Evolutionary conservation across 2,113 vertebrate genomes (phyloP).

Genomic region (Capreolus pygargus): DNA sequence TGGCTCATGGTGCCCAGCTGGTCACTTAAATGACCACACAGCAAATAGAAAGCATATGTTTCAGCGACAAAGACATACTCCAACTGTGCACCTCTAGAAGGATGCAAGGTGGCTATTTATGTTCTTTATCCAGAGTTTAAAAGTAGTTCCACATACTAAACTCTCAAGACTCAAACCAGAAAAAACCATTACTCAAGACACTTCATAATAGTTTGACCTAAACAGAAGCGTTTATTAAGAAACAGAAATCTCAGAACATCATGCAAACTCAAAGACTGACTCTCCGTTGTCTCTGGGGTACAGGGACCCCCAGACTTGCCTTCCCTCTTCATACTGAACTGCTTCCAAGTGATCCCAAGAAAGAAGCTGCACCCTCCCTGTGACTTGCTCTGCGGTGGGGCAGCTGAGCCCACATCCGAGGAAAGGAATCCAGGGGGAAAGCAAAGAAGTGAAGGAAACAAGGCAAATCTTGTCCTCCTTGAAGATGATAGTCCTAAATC

Average conservation of each 20-base stretch:
- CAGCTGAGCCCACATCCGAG: background rate
- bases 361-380: background rate
- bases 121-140: background rate
- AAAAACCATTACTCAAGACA: background rate
- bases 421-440: background rate
- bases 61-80: background rate
- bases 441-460: background rate
- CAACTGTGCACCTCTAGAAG: background rate
- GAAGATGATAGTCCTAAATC: background rate
- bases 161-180: background rate
- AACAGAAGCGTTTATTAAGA: background rate
- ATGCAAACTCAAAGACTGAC: background rate
- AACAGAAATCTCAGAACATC: background rate
- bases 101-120: background rate
- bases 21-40: background rate
- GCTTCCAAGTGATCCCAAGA: background rate
- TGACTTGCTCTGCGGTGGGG: background rate
- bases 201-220: background rate
- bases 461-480: background rate
- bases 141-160: background rate
- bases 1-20: background rate
- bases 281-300: background rate
- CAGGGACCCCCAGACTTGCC: background rate
- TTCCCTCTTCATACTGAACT: background rate
- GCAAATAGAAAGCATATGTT: background rate